A percentile compares a stretch with the other conserved stretches of the same genome.
Evolutionary conservation across 2,113 vertebrate genomes (phyloP).

Genomic region (Callionymus lyra): DNA sequence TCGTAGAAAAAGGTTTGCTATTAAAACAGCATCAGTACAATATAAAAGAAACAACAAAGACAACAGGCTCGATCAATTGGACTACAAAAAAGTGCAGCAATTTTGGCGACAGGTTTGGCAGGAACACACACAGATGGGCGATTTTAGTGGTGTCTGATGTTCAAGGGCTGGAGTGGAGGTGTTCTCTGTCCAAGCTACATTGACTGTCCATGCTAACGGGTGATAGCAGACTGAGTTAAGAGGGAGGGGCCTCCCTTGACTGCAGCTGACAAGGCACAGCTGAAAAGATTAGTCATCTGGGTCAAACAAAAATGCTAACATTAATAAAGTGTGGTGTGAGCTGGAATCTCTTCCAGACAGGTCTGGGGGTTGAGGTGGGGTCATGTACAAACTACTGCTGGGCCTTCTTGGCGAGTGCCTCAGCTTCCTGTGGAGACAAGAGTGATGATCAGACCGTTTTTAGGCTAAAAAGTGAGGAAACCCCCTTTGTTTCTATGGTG

Average conservation of each 20-base stretch:
- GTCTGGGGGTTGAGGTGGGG: slow-evolving; percentile 27
- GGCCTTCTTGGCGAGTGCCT: slow-evolving; percentile 56
- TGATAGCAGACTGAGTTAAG: slow-evolving; percentile 34
- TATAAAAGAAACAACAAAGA: slow-evolving; percentile 23
- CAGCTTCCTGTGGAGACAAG: slow-evolving; percentile 59
- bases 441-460: background rate
- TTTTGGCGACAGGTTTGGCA: slow-evolving; percentile 16
- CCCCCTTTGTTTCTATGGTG: slow-evolving; percentile 45
- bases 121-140: slow-evolving; percentile 2
- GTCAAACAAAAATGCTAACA: slow-evolving; percentile 11
- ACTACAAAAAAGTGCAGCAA: slow-evolving; percentile 24
- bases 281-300: slow-evolving; percentile 20
- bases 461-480: slow-evolving; percentile 19
- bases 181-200: slow-evolving; percentile 7
- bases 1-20: slow-evolving; percentile 36
- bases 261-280: slow-evolving; percentile 56
- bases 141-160: too few relatives aligned
- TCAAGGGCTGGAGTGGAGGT: too few relatives aligned
- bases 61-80: slow-evolving; percentile 4
- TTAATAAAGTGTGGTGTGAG: background rate
- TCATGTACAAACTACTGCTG: slow-evolving; percentile 52
- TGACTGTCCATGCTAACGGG: slow-evolving; percentile 4
- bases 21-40: slow-evolving; percentile 45
- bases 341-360: slow-evolving; percentile 21
- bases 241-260: slow-evolving; percentile 31